These are phyloP conservation scores for Labeo rohita DNA, from an alignment of 2,113 vertebrate species.

Conservation along the genomic window DNA sequence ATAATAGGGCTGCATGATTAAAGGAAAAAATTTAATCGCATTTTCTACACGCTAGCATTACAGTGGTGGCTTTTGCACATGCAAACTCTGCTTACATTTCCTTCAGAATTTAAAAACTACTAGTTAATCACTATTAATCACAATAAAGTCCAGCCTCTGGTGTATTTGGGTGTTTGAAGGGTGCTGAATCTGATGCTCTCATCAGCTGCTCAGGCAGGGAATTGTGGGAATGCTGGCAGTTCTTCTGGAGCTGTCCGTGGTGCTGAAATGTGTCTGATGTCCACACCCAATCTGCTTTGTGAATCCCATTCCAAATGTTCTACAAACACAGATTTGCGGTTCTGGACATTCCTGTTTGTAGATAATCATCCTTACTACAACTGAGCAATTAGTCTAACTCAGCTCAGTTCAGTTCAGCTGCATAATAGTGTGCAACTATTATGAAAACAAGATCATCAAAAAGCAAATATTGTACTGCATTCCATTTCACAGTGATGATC, in stretches of 20 bases:
- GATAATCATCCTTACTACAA: no score
- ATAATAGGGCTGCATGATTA: no score
- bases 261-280: conserved; percentile 44
- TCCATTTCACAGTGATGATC: no score
- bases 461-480: not conserved
- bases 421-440: no score
- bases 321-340: no score
- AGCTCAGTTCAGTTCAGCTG: no score
- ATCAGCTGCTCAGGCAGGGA: not conserved
- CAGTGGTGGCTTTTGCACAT: no score
- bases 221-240: not conserved
- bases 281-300: not conserved
- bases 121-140: not conserved
- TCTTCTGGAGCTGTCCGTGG: conserved; percentile 53
- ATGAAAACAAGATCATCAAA: no score
- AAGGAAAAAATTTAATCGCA: no score
- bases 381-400: no score
- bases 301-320: not conserved
- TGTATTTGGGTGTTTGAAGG: no score
- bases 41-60: not conserved
- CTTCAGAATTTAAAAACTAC: not conserved
- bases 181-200: not conserved
- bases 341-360: not conserved
- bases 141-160: not conserved
- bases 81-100: not conserved